Evolutionary conservation across 1,140 invertebrate genomes (phyloP).

Genomic region (Cydia amplana): DNA sequence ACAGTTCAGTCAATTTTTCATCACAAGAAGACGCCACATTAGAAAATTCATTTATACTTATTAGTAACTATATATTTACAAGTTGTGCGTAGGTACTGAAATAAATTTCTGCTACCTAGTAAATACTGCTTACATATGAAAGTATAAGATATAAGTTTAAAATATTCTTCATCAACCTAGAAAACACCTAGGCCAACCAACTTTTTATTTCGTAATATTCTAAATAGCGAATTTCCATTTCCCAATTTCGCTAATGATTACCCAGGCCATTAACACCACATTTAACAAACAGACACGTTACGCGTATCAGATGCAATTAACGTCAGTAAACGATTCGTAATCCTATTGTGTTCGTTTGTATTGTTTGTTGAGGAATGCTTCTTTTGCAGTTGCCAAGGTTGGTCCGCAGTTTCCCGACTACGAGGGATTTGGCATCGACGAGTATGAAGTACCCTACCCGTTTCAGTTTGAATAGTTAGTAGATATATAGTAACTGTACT

Average conservation of each 20-base stretch:
- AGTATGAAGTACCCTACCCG: slow-evolving; percentile 15
- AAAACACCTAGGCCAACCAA: too few relatives aligned
- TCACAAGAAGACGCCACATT: too few relatives aligned
- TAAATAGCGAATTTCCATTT: not conserved
- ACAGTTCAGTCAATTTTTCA: too few relatives aligned
- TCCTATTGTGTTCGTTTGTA: slow-evolving; percentile 42
- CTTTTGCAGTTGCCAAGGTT: slow-evolving; percentile 58
- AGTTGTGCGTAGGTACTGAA: too few relatives aligned
- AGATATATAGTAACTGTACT: not conserved
- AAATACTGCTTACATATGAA: too few relatives aligned
- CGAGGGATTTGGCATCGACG: slow-evolving; percentile 57
- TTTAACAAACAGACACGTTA: slow-evolving; percentile 34
- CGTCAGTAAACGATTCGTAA: slow-evolving; percentile 44
- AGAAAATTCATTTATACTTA: too few relatives aligned
- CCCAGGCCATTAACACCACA: slow-evolving; percentile 26
- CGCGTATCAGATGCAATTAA: slow-evolving; percentile 46
- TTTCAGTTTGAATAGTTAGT: slow-evolving; percentile 14
- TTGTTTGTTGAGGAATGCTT: slow-evolving; percentile 36
- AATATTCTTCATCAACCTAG: too few relatives aligned
- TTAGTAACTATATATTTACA: too few relatives aligned
- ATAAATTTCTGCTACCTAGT: too few relatives aligned
- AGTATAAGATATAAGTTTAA: too few relatives aligned
- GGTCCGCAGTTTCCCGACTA: slow-evolving; percentile 59
- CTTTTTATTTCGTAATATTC: slow-evolving; percentile 3
- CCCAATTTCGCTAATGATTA: slow-evolving; percentile 2